phyloP scores from a whole-genome alignment of 2,113 vertebrate genomes.

The Centrocercus urophasianus region DNA sequence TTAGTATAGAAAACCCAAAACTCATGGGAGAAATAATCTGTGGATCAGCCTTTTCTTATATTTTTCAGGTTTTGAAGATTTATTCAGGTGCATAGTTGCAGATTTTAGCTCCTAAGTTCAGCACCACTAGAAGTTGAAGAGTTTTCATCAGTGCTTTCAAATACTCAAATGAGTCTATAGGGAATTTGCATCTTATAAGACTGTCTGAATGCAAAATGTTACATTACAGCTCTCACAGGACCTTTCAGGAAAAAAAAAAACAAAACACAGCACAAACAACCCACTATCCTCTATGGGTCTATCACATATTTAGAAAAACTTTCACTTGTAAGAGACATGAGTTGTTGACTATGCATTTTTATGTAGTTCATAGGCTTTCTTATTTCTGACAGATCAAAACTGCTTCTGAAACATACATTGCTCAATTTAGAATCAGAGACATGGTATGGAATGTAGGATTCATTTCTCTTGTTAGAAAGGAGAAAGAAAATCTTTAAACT shows the following conservation, averaged over 20 bases:
- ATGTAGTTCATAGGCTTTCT: conserved; percentile 10
- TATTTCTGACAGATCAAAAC: conserved; percentile 24
- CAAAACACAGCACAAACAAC: neutral
- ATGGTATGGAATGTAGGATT: neutral
- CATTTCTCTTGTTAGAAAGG: neutral
- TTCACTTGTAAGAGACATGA: neutral
- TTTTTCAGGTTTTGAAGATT: neutral
- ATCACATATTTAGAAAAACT: conserved; percentile 43
- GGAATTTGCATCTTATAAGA: conserved; percentile 43
- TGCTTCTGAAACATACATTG: conserved; percentile 4
- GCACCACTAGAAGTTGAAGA: neutral
- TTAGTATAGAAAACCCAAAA: neutral
- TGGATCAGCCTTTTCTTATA: neutral
- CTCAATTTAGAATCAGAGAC: neutral
- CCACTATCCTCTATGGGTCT: conserved; percentile 24
- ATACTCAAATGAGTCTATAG: conserved; percentile 11
- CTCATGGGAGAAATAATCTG: neutral
- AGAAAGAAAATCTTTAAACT: neutral
- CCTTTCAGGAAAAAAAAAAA: no score
- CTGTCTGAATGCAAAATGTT: conserved; percentile 29
- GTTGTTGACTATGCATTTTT: conserved; percentile 44
- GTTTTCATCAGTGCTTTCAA: conserved; percentile 32
- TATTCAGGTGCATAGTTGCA: conserved; percentile 25
- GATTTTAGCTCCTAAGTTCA: conserved; percentile 6
- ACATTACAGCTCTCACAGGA: conserved; percentile 38